Evolutionary conservation across 1,140 invertebrate genomes (phyloP).

Genomic region (Listronotus oregonensis): DNA sequence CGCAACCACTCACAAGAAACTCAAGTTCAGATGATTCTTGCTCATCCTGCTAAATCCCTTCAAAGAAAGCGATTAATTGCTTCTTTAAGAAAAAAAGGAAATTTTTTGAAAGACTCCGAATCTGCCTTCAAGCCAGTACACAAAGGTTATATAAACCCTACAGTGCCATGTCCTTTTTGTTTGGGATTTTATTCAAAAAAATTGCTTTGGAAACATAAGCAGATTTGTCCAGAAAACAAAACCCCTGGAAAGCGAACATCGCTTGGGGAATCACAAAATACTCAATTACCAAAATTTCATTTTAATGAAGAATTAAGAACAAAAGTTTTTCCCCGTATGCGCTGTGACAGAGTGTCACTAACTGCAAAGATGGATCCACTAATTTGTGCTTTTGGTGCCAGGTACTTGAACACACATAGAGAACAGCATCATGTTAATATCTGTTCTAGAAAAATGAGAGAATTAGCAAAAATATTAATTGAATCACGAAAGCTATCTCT

Average conservation of each 20-base stretch:
- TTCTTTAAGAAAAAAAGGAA: constrained; percentile 28
- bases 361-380: constrained; percentile 41
- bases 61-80: constrained; percentile 27
- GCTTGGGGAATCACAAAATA: too few relatives aligned
- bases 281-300: background rate
- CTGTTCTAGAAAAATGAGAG: constrained; percentile 47
- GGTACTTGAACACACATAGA: constrained; percentile 48
- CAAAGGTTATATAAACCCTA: too few relatives aligned
- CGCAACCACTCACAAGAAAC: constrained; percentile 27
- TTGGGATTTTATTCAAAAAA: too few relatives aligned
- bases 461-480: constrained; percentile 43
- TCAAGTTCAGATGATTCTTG: constrained; percentile 25
- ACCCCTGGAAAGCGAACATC: too few relatives aligned
- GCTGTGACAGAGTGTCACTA: constrained; percentile 28
- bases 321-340: constrained; percentile 38
- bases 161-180: too few relatives aligned
- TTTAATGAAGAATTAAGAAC: background rate
- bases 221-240: too few relatives aligned
- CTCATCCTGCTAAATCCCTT: constrained; percentile 4
- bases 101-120: constrained; percentile 20
- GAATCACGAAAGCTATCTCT: constrained; percentile 30
- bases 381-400: constrained; percentile 46
- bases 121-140: constrained; percentile 3
- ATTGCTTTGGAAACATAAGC: too few relatives aligned
- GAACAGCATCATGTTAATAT: constrained; percentile 46